Conservation (phyloP, 2,888 invertebrate species). For the Caenorhabditis auriculariae region DNA sequence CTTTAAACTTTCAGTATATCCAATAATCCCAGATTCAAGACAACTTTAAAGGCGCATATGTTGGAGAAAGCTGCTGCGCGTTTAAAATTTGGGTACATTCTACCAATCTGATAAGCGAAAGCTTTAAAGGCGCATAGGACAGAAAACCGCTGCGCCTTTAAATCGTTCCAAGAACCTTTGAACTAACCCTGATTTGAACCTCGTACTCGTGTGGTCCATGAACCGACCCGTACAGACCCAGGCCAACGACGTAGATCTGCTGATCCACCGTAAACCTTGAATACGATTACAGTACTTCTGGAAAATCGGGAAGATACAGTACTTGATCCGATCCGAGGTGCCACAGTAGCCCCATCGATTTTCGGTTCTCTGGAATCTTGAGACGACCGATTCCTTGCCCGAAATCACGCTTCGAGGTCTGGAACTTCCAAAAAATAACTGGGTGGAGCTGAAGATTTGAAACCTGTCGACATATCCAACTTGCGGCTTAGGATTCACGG, state of each 20-base stretch:
- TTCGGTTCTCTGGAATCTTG: conserved; percentile 76
- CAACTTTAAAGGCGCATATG: too few relatives aligned
- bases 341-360: conserved; percentile 83
- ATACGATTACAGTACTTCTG: not conserved
- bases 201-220: conserved; percentile 78
- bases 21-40: too few relatives aligned
- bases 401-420: conserved; percentile 28
- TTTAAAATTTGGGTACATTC: too few relatives aligned
- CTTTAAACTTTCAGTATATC: too few relatives aligned
- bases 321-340: conserved; percentile 79
- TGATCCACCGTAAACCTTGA: conserved; percentile 78
- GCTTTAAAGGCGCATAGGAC: too few relatives aligned
- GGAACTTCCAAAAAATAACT: not conserved
- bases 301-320: conserved; percentile 13
- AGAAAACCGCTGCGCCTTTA: too few relatives aligned
- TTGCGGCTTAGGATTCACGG: conserved; percentile 76
- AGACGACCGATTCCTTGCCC: conserved; percentile 29
- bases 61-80: too few relatives aligned
- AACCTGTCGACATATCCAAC: conserved; percentile 70
- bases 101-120: too few relatives aligned
- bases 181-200: conserved; percentile 73
- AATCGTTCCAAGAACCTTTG: not conserved
- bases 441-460: too few relatives aligned
- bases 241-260: conserved; percentile 80
- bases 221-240: conserved; percentile 81